Base-by-base conservation (phyloP, 2,113 vertebrate genomes). In the Heterochromis multidens region DNA sequence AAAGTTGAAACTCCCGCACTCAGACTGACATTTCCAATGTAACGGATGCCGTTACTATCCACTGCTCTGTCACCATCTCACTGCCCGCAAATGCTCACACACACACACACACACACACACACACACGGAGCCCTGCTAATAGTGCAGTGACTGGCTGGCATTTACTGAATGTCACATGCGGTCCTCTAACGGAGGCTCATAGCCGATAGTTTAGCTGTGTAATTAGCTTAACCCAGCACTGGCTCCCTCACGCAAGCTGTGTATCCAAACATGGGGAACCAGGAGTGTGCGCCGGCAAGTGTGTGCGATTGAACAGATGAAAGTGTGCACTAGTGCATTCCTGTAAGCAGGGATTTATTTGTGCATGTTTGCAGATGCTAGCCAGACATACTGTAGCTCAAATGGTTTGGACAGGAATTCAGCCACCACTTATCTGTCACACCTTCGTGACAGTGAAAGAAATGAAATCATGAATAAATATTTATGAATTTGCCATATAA, bases 161-260 rank as follows among this genome's bases (percentile, higher is more conserved):
- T 96, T 96, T 96, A 85, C 85, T 86, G 93, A 95, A 95, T 95
- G 95, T 96, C 94, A 95, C 89, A 93, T 88, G 72, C 82, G 91
- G 89, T 92, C 92, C 92, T 92, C 67, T 81, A 86, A 94, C 87
- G 79, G 87, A 92, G 78, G 77, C 91, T 93, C 87, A 82, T 88
- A 89, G 91, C 89, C 89, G 81, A 93, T 92, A 95, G 92, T 93
- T 94, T 92, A 93, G 87, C 90, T 92, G 88, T 89, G 90, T 93
- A 92, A 95, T 95, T 94, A 91, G 94, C 84, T 95, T 88, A 93
- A 92, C 91, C 83, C 87, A 84, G 81, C 87, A 65, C 84, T 70
- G 91, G 86, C 88, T 91, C 84, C 82, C 83, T 84, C 84, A 91
- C 11, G 29, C 85, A 81, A 80, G 6, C 77, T 80, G 81, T 88